Base-by-base conservation (phyloP, 2,888 invertebrate genomes). In the Ormyrus rosae region DNA sequence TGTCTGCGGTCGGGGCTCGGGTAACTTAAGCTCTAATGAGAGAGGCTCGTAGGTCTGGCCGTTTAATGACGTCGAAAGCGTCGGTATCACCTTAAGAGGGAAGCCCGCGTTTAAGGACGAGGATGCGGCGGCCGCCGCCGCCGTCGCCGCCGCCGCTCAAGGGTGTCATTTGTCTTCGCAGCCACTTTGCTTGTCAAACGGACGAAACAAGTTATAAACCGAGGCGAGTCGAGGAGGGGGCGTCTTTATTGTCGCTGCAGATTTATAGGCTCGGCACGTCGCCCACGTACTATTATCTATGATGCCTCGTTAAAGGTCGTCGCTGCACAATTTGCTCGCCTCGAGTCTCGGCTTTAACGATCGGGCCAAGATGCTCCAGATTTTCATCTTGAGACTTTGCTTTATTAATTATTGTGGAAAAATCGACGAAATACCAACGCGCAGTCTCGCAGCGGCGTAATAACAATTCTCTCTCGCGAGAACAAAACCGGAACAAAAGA, bases 181-280 rank as follows among this genome's bases (percentile, higher is more conserved):
- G 84, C 84, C 85, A 85, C 87, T 87, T 86, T 86, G 85, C 87
- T 86, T 86, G 87, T 86, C 87, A 85, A 84, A 86, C 84, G 82
- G 80, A 77, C 82, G 81, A 78, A 73, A 85, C 85, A 84, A 84
- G 64, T 86, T 86, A 84, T 86, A 81, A 83, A 73, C 67, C 77
- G 9, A 51, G 55, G 7, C 13, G 56, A 13, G 34, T 4, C 34
- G 13, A 9, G 10, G 34, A 51, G 51, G 46, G 19, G 11, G 56
- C 48, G 64, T 76, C 80, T 70, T 74, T 80, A 82, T 80, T 74
- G 81, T 83, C 84, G 78, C 34, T 82, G 60, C 72, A 81, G 85
- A 86, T 86, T 86, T 86, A 84, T 70, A 70, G 69, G 63, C 51
- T 60, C 48, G 0, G 60, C 60, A 46, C 19, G 56, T 45, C 63